Evolutionary conservation across 2,797 vertebrate genomes (phyloP).

Genomic region (Anguilla anguilla): DNA sequence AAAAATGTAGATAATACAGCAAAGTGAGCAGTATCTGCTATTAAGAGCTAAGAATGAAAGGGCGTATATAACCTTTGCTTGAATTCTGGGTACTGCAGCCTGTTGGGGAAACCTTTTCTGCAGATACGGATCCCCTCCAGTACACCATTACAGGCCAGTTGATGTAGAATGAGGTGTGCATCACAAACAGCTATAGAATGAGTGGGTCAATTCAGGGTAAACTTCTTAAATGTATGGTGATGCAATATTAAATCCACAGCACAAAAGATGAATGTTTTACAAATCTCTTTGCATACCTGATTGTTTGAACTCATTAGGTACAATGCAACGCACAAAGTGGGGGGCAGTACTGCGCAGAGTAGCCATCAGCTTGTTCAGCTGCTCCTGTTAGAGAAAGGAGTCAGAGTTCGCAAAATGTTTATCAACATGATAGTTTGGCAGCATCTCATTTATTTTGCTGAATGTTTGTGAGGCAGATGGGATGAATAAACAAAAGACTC

Average conservation of each 20-base stretch:
- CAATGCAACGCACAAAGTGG: conserved; percentile 84
- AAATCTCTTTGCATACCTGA: conserved; percentile 63
- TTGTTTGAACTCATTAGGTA: conserved; percentile 84
- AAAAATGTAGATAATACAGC: neutral
- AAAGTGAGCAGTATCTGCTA: neutral
- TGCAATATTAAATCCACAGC: neutral
- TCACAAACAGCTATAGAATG: conserved; percentile 66
- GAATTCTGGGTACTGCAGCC: conserved; percentile 73
- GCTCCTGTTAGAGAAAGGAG: conserved; percentile 69
- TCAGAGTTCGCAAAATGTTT: conserved; percentile 12
- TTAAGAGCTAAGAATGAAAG: neutral
- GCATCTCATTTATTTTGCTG: neutral
- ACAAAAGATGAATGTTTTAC: neutral
- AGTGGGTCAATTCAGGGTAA: conserved; percentile 26
- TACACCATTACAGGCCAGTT: conserved; percentile 72
- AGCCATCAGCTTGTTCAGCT: conserved; percentile 82
- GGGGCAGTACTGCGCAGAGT: conserved; percentile 75
- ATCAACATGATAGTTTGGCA: conserved; percentile 39
- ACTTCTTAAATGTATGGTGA: neutral
- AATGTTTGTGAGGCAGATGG: neutral
- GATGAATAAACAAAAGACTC: neutral
- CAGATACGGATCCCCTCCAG: conserved; percentile 76
- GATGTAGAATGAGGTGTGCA: conserved; percentile 70
- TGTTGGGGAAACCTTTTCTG: conserved; percentile 77
- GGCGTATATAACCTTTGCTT: conserved; percentile 68